phyloP scores from a whole-genome alignment of 2,113 vertebrate species.

The Xyrauchen texanus region DNA sequence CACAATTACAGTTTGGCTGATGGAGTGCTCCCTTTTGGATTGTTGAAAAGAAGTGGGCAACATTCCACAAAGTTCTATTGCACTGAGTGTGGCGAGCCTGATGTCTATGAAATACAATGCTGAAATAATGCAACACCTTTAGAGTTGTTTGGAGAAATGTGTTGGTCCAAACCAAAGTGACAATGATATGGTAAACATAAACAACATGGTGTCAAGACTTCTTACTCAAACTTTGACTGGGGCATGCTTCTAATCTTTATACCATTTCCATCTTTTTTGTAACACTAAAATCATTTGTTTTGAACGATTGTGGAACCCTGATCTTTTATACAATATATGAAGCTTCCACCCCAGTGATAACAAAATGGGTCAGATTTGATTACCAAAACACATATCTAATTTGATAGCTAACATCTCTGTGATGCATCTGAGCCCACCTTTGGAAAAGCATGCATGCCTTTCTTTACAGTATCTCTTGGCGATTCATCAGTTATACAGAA shows the following conservation, averaged over 20 bases:
- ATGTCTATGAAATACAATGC: conserved; percentile 15
- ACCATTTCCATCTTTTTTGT: background rate
- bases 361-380: background rate
- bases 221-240: conserved; percentile 17
- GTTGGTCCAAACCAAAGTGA: background rate
- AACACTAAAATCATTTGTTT: background rate
- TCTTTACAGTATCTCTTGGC: background rate
- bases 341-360: too few relatives aligned
- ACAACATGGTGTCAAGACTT: conserved; percentile 10
- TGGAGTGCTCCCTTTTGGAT: too few relatives aligned
- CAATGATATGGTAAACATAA: conserved; percentile 20
- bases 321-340: background rate
- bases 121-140: conserved; percentile 18
- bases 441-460: too few relatives aligned
- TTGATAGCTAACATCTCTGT: background rate
- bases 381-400: background rate
- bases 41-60: conserved; percentile 32
- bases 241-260: background rate
- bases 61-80: conserved; percentile 45
- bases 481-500: background rate
- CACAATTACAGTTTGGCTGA: conserved; percentile 62
- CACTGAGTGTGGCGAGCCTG: conserved; percentile 35
- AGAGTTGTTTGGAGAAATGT: background rate
- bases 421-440: background rate
- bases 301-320: background rate